A percentile compares a stretch with the other conserved stretches of the same genome.
These are phyloP conservation scores for Drosophila carrolli DNA, from an alignment of 1,140 invertebrate species.

Conservation along the genomic window DNA sequence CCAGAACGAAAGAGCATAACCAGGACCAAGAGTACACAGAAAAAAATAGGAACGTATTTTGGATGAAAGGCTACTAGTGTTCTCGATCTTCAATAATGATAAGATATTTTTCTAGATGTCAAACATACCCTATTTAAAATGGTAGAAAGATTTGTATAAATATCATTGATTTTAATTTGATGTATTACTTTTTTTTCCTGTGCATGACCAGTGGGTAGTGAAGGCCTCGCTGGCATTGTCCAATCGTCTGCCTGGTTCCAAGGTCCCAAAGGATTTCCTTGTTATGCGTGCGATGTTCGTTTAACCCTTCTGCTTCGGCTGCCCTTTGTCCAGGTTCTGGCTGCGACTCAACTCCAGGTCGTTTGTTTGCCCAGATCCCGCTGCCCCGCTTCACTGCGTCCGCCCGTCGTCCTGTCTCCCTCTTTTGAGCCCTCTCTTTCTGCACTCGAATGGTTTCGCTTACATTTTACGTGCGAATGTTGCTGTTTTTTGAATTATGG, in stretches of 20 bases:
- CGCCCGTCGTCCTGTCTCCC: slow-evolving; percentile 2
- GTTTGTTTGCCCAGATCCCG: slow-evolving; percentile 62
- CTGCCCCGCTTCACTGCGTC: slow-evolving; percentile 7
- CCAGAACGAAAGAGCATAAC: slow-evolving; percentile 18
- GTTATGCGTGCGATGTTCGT: slow-evolving; percentile 80
- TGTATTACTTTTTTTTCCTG: background rate
- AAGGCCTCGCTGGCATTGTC: slow-evolving; percentile 64
- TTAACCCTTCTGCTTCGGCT: slow-evolving; percentile 67
- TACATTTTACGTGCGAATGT: slow-evolving; percentile 83
- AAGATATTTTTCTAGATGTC: too few relatives aligned
- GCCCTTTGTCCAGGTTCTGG: slow-evolving; percentile 76
- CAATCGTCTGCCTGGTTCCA: slow-evolving; percentile 49
- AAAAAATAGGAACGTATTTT: background rate
- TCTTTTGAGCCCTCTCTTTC: background rate
- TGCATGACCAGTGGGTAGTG: slow-evolving; percentile 43
- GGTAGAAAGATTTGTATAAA: too few relatives aligned
- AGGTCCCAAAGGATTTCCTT: slow-evolving; percentile 82
- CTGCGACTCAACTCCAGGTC: slow-evolving; percentile 63
- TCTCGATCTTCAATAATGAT: too few relatives aligned
- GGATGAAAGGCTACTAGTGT: too few relatives aligned
- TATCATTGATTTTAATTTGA: background rate
- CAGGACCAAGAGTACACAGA: slow-evolving; percentile 35
- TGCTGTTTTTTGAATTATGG: slow-evolving; percentile 83
- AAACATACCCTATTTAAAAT: too few relatives aligned
- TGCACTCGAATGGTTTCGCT: slow-evolving; percentile 81